Evolutionary conservation across 2,888 invertebrate species (phyloP).

Genomic region (Pristionchus maxplancki): DNA sequence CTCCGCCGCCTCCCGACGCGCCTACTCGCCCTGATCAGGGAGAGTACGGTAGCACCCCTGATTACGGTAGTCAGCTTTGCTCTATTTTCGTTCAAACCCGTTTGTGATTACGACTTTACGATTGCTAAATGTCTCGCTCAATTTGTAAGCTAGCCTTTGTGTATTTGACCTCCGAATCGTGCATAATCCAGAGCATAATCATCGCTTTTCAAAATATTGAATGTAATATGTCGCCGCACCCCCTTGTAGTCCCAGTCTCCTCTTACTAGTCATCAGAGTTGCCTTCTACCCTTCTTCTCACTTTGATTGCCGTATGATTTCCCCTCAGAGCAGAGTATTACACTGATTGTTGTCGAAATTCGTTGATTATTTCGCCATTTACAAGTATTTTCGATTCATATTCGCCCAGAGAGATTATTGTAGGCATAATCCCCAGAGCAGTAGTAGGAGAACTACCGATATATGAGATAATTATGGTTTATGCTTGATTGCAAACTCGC

Average conservation of each 20-base stretch:
- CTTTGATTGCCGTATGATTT: conserved; percentile 14
- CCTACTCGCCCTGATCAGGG: conserved; percentile 34
- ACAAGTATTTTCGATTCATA: conserved; percentile 19
- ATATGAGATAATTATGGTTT: background rate
- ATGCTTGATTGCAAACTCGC: background rate
- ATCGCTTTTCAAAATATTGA: conserved; percentile 37
- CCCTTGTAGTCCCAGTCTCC: background rate
- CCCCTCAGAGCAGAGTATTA: conserved; percentile 39
- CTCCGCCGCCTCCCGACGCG: background rate
- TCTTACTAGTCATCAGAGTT: conserved; percentile 11
- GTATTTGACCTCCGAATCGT: background rate
- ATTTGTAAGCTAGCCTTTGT: background rate
- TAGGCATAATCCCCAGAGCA: background rate
- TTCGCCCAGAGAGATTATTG: background rate
- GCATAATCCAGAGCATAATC: conserved; percentile 43
- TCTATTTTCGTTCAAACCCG: no score
- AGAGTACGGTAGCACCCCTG: background rate
- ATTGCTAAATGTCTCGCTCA: background rate
- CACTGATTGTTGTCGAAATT: conserved; percentile 32
- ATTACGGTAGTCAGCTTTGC: background rate
- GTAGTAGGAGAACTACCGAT: background rate
- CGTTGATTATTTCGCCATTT: conserved; percentile 21
- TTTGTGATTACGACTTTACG: no score
- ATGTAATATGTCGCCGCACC: no score
- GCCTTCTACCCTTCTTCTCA: background rate